Conservation (phyloP, 2,888 invertebrate species). For the Dichetophora obliterata region DNA sequence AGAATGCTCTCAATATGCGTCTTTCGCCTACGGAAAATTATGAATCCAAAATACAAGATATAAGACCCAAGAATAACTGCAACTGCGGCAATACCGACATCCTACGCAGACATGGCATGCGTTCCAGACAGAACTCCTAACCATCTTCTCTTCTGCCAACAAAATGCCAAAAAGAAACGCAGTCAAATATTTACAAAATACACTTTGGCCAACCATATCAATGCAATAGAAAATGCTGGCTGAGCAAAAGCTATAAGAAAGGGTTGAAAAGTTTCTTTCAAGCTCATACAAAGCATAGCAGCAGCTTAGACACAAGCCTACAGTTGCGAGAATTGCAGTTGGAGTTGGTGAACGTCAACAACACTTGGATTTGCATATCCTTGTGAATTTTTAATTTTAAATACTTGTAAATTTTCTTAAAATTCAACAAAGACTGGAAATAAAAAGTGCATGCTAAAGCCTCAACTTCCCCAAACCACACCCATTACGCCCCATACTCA, state of each 20-base stretch:
- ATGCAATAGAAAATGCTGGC: constrained; percentile 8
- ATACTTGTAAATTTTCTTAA: constrained; percentile 49
- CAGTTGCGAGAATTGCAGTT: background rate
- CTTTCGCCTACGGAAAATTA: background rate
- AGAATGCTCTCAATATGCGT: background rate
- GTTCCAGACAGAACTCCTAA: background rate
- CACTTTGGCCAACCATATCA: constrained; percentile 14
- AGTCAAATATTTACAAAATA: constrained; percentile 34
- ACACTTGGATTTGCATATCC: constrained; percentile 55
- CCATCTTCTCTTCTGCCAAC: background rate
- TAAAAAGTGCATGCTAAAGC: constrained; percentile 43
- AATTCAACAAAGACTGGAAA: constrained; percentile 41
- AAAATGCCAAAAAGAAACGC: constrained; percentile 35
- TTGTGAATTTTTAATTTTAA: constrained; percentile 50
- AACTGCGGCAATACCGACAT: background rate
- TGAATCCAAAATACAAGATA: background rate
- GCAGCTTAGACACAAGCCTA: constrained; percentile 4
- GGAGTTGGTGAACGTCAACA: constrained; percentile 42
- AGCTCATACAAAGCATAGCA: background rate
- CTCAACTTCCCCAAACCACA: background rate
- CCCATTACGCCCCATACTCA: background rate
- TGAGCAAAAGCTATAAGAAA: constrained; percentile 13
- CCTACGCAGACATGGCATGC: constrained; percentile 17
- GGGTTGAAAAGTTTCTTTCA: constrained; percentile 34
- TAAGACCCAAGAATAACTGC: background rate